These are phyloP conservation scores for Nemotelus nigrinus DNA, from an alignment of 2,888 invertebrate genomes.

Conservation along the genomic window DNA sequence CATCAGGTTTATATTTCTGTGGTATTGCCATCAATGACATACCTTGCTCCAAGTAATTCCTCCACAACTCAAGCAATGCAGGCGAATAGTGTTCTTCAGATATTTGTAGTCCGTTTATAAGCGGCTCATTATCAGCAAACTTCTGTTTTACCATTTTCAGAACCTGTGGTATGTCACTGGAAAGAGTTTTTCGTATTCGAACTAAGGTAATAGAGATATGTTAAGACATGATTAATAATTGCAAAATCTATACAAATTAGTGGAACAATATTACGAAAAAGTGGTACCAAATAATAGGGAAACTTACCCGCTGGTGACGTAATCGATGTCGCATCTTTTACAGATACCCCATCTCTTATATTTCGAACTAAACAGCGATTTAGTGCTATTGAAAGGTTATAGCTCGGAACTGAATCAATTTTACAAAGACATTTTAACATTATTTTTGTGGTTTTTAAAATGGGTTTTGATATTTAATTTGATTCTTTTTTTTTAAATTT, in stretches of 20 bases:
- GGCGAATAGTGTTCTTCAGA: neutral
- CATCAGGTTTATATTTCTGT: neutral
- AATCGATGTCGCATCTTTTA: neutral
- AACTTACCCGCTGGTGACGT: neutral
- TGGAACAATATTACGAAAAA: too few relatives aligned
- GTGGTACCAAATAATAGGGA: neutral
- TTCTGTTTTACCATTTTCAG: slow-evolving; percentile 6
- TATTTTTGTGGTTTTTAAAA: too few relatives aligned
- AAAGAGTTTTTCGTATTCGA: slow-evolving; percentile 27
- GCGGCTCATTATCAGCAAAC: slow-evolving; percentile 25
- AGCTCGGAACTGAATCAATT: neutral
- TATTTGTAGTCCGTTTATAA: slow-evolving; percentile 1
- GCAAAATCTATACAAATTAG: too few relatives aligned
- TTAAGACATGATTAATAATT: neutral
- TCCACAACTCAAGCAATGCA: slow-evolving; percentile 32
- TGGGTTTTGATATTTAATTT: too few relatives aligned
- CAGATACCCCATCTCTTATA: neutral
- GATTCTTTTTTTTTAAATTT: too few relatives aligned
- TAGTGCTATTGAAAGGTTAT: neutral
- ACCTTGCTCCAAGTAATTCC: slow-evolving; percentile 19
- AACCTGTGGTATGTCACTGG: slow-evolving; percentile 15
- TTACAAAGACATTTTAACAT: slow-evolving; percentile 25
- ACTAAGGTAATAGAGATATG: slow-evolving; percentile 5
- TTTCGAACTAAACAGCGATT: neutral
- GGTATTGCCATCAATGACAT: slow-evolving; percentile 36